These are phyloP conservation scores for Rissa tridactyla DNA, from an alignment of 2,113 vertebrate genomes.

Conservation along the genomic window DNA sequence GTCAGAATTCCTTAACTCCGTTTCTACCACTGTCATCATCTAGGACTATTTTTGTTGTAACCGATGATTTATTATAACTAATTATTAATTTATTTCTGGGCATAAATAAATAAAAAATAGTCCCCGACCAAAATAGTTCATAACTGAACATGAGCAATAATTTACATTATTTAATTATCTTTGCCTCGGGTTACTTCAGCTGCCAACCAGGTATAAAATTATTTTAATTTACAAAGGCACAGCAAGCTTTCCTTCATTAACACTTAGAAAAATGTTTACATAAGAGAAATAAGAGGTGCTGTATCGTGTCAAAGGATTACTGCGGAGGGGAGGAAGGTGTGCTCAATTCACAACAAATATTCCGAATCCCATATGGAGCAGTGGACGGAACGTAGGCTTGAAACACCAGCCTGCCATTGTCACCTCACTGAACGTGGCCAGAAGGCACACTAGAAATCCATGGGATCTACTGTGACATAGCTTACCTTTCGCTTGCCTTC, in stretches of 20 bases:
- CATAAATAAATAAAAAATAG: background rate
- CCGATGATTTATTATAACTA: background rate
- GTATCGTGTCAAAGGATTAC: background rate
- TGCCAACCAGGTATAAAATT: background rate
- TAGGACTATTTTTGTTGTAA: background rate
- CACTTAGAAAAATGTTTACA: background rate
- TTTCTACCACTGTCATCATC: background rate
- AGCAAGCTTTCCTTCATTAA: background rate
- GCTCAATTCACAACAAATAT: background rate
- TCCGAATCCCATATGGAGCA: background rate
- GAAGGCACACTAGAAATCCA: background rate
- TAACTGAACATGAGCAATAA: background rate
- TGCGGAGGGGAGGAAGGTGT: background rate
- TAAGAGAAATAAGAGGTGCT: background rate
- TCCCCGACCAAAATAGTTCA: background rate
- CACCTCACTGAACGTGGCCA: background rate
- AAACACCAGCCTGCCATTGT: background rate
- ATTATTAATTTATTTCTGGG: background rate
- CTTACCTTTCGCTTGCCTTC: background rate
- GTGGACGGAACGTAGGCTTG: background rate
- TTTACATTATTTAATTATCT: background rate
- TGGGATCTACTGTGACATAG: background rate
- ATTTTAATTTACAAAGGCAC: background rate
- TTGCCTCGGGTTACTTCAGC: background rate
- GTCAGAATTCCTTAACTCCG: background rate